Percentiles rank a stretch among this genome's conserved stretches.
Evolutionary conservation across 2,113 vertebrate genomes (phyloP).

Genomic region (Bubo scandiacus): DNA sequence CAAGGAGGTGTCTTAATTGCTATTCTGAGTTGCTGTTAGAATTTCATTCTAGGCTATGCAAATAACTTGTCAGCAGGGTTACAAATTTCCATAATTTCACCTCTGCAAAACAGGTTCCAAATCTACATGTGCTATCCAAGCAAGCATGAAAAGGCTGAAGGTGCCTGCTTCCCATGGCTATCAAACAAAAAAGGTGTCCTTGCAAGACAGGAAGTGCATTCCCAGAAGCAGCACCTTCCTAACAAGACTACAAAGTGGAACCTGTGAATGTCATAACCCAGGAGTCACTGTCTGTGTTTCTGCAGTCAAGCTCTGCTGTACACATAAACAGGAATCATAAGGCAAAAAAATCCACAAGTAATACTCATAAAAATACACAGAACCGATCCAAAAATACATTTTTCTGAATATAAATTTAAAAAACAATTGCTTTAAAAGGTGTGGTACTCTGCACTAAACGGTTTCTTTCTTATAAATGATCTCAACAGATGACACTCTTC

Average conservation of each 20-base stretch:
- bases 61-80: neutral
- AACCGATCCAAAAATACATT: neutral
- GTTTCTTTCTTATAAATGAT: neutral
- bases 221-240: neutral
- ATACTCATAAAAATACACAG: neutral
- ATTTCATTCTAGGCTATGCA: neutral
- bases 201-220: neutral
- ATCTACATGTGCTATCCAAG: neutral
- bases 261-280: neutral
- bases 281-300: neutral
- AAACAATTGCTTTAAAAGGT: neutral
- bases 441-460: neutral
- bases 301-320: neutral
- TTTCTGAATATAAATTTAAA: neutral
- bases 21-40: neutral
- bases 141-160: neutral
- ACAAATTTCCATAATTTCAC: neutral
- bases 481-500: neutral
- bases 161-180: accelerated
- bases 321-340: neutral
- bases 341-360: accelerated
- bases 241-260: neutral
- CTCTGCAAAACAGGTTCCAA: slow-evolving; percentile 16
- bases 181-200: neutral
- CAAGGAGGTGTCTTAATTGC: neutral